Base-by-base conservation (phyloP, 2,113 vertebrate genomes). In the Synodontis membranacea region DNA sequence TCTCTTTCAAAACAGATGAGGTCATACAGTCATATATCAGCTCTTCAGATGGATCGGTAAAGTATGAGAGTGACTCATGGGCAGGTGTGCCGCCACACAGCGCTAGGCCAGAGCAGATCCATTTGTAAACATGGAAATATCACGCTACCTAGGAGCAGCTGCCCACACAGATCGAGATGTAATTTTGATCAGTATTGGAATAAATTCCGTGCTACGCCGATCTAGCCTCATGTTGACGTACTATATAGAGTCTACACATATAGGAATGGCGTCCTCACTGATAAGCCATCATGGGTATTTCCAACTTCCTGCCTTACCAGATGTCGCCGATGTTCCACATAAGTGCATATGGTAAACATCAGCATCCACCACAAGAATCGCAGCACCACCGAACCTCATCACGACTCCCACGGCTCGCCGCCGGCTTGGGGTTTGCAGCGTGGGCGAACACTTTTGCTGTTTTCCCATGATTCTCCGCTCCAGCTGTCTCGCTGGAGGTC, bases 61-160 rank as follows among this genome's bases (percentile, higher is more conserved):
- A 80, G 52, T 42, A 46, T 86, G 62, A 68, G 19, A 86, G 56
- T 90, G 84, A 89, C 88, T 88, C 84, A 90, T 46, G 28, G 64
- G 64, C 76, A 86, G 39, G 46, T 83, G 80, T 80, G 60, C 54
- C 56, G 42, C 19, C 44, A 85, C 50, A 85, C 28, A 44, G 64
- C 5, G 60, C 46, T 46, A 50, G 44, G 75, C 60, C 48, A 23
- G 37, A 62, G 6, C 56, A 28, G 21, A 58, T 58, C 82, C 50
- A 37, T 54, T 34, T 58, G 70, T 21, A 76, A 84, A 84, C 70
- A 46, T 2, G 4, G 23, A 76, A 74, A 75, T 28, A 84, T 62
- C 48, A 80, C 3, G 39, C 39, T 68, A 81, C 31, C 39, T 56
- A 39, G 14, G 5, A 68, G 31, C 48, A 79, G 62, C 46, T 80